Base-by-base conservation (phyloP, 2,797 vertebrate genomes). In the Microchirus variegatus region DNA sequence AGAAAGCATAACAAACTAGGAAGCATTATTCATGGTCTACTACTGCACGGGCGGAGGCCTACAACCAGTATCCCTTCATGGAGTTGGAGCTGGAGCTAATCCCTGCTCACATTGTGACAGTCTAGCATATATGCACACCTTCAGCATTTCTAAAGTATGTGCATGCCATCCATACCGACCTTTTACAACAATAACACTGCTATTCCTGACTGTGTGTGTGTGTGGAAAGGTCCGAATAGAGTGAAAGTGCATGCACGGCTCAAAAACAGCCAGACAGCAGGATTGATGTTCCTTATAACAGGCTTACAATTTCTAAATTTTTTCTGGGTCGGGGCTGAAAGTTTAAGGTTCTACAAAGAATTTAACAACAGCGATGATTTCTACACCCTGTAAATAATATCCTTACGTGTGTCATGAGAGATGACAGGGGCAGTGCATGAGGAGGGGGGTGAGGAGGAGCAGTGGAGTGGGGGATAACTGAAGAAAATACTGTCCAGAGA, bases 111-210 rank as follows among this genome's bases (percentile, higher is more conserved):
- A 22, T 22, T 22, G 22, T n/a, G n/a, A n/a, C 26, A 26, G 26
- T 5, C 13, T 17, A 35, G 53, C 58, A 53, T 42, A 35, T 17
- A 36, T 2, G 31, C 43, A 41, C 45, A 38, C 14, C 49, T 4
- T 31, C 38, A 19, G 16, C 17, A 45, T 45, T 15, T 15, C 3
- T 49, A 64, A 59, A 41, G 35, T 64, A 70, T 40, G 38, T 62
- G 45, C 62, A 60, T 74, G 76, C 68, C 59, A 54, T 75, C 73
- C 59, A 53, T 26, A 7, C 42, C 85, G 76, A 84, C 83, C 80
- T 83, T 85, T 78, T 52, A 38, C 55, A 63, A 59, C 60, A 83
- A 67, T 81, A 72, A 63, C 52, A 69, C 41, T 58, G 59, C 63
- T 63, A 59, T 80, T 71, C 83, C 50, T 77, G 63, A 64, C 9